Conservation (phyloP, 2,113 vertebrate genomes). For the Labeo rohita region DNA sequence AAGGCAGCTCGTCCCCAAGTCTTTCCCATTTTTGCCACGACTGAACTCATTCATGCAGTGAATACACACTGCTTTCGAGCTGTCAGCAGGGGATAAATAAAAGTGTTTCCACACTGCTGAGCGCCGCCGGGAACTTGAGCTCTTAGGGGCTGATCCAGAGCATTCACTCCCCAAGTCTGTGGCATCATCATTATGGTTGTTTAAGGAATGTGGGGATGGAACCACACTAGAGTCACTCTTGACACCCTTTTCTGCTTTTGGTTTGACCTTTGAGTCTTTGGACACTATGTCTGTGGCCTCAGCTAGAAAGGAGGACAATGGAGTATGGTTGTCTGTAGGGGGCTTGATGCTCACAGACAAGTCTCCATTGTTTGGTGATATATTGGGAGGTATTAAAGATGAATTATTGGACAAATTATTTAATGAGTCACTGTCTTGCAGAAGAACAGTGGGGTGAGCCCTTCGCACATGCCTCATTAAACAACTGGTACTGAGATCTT, state of each 20-base stretch:
- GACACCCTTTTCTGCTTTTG: slow-evolving; percentile 76
- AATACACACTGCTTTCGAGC: slow-evolving; percentile 96
- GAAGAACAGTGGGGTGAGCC: slow-evolving; percentile 90
- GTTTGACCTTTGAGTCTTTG: slow-evolving; percentile 84
- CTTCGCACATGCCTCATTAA: slow-evolving; percentile 96
- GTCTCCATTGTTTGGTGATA: slow-evolving; percentile 81
- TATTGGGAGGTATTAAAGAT: slow-evolving; percentile 79
- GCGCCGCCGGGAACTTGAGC: slow-evolving; percentile 85
- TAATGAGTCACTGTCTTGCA: slow-evolving; percentile 80
- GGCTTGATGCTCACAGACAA: slow-evolving; percentile 65
- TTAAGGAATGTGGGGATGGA: slow-evolving; percentile 75
- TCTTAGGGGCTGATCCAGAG: slow-evolving; percentile 80
- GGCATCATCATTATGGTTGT: slow-evolving; percentile 78
- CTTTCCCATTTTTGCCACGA: slow-evolving; percentile 95
- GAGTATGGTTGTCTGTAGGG: slow-evolving; percentile 73
- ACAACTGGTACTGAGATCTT: slow-evolving; percentile 96
- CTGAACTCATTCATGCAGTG: slow-evolving; percentile 99
- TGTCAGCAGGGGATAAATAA: slow-evolving; percentile 92
- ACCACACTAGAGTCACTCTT: slow-evolving; percentile 72
- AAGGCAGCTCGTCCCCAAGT: slow-evolving; percentile 94
- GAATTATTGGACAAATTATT: slow-evolving; percentile 68
- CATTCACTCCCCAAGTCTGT: slow-evolving; percentile 78
- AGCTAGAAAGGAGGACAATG: slow-evolving; percentile 83
- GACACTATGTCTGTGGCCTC: slow-evolving; percentile 78
- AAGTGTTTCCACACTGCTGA: slow-evolving; percentile 99